Conservation (phyloP, 2,888 invertebrate species). For the Ethmia dodecea region DNA sequence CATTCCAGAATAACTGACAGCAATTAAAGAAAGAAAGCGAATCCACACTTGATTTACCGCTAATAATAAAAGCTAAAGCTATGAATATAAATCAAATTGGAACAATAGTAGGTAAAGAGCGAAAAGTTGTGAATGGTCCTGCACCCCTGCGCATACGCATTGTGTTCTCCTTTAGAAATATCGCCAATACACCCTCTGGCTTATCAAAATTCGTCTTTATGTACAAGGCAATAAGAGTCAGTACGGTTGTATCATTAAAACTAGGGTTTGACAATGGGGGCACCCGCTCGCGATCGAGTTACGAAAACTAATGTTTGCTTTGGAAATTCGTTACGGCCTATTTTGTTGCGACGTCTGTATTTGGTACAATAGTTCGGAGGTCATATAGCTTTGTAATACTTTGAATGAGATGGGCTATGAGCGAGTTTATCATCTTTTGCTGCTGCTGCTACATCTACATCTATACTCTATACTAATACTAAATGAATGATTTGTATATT, state of each 20-base stretch:
- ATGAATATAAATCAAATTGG: slow-evolving; percentile 77
- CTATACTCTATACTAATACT: no score
- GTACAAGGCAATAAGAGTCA: slow-evolving; percentile 12
- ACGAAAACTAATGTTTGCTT: slow-evolving; percentile 70
- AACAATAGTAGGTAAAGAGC: slow-evolving; percentile 72
- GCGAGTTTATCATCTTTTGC: no score
- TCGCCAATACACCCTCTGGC: slow-evolving; percentile 17
- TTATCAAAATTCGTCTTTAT: slow-evolving; percentile 24
- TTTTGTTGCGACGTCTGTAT: slow-evolving; percentile 48
- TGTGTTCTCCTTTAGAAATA: slow-evolving; percentile 46
- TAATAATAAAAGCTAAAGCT: slow-evolving; percentile 65
- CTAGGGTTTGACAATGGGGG: slow-evolving; percentile 39
- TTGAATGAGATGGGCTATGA: no score
- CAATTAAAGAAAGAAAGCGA: slow-evolving; percentile 35
- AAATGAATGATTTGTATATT: no score
- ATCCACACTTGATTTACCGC: slow-evolving; percentile 62
- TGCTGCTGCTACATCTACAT: no score
- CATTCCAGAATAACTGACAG: background rate
- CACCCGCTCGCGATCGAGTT: slow-evolving; percentile 67
- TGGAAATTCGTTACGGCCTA: slow-evolving; percentile 72
- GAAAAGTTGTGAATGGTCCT: slow-evolving; percentile 71
- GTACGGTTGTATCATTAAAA: slow-evolving; percentile 1
- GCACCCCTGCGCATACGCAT: slow-evolving; percentile 55
- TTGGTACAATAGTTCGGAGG: slow-evolving; percentile 51
- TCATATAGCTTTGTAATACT: slow-evolving; percentile 33